Conservation (phyloP, 1,140 invertebrate species). For the Nasonia vitripennis region DNA sequence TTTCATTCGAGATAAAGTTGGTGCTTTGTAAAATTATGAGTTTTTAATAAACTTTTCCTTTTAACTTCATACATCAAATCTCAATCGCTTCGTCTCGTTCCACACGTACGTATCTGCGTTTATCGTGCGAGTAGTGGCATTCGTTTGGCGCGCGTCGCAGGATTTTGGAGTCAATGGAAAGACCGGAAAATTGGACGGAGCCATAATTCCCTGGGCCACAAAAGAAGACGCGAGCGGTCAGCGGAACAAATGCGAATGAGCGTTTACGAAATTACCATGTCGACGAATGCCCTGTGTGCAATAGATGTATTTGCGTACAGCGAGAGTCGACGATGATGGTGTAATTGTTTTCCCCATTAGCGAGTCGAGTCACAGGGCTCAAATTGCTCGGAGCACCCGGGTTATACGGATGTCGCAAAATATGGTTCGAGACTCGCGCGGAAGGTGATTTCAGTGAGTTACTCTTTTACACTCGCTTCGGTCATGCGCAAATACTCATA, state of each 20-base stretch:
- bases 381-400: neutral
- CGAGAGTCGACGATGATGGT: neutral
- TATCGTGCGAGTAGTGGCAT: neutral
- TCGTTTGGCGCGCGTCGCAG: neutral
- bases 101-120: neutral
- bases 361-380: neutral
- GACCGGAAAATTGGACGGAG: conserved; percentile 28
- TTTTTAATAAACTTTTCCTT: too few relatives aligned
- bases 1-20: too few relatives aligned
- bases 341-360: conserved; percentile 35
- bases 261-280: conserved; percentile 8
- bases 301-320: neutral
- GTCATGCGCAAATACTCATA: too few relatives aligned
- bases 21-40: too few relatives aligned
- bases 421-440: too few relatives aligned
- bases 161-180: conserved; percentile 29
- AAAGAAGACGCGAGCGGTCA: conserved; percentile 12
- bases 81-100: neutral
- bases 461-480: too few relatives aligned
- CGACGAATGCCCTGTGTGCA: neutral
- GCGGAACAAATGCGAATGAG: neutral
- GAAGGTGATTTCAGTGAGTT: too few relatives aligned
- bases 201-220: conserved; percentile 15
- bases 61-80: neutral
- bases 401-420: too few relatives aligned